Conservation (phyloP, 2,113 vertebrate species). For the Ginglymostoma cirratum region DNA sequence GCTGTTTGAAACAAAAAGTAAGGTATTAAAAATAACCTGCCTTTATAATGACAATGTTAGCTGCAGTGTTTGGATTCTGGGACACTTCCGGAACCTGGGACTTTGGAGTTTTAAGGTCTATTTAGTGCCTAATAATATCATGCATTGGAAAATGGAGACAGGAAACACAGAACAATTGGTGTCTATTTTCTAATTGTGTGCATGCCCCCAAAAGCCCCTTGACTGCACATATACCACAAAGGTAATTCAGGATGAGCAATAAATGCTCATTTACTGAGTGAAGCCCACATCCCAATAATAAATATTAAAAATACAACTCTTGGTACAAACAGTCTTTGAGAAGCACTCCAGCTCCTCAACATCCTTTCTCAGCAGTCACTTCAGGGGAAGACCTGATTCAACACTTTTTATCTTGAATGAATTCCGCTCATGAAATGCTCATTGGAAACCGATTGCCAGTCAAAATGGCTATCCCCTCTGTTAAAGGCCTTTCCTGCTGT, state of each 20-base stretch:
- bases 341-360: neutral
- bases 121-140: neutral
- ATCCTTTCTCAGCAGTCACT: neutral
- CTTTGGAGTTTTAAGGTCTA: neutral
- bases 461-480: neutral
- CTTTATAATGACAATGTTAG: neutral
- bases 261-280: too few relatives aligned
- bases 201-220: neutral
- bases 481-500: neutral
- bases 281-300: too few relatives aligned
- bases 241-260: too few relatives aligned
- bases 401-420: neutral
- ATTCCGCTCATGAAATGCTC: neutral
- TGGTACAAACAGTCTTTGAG: neutral
- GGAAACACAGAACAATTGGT: neutral
- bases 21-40: neutral
- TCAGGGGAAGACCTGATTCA: neutral
- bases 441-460: neutral
- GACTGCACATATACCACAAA: too few relatives aligned
- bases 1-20: neutral
- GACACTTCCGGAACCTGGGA: neutral
- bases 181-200: neutral
- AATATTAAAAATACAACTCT: neutral
- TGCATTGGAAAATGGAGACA: neutral
- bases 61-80: neutral